Evolutionary conservation across 2,888 invertebrate species (phyloP).

Genomic region (Pyrgus malvae): DNA sequence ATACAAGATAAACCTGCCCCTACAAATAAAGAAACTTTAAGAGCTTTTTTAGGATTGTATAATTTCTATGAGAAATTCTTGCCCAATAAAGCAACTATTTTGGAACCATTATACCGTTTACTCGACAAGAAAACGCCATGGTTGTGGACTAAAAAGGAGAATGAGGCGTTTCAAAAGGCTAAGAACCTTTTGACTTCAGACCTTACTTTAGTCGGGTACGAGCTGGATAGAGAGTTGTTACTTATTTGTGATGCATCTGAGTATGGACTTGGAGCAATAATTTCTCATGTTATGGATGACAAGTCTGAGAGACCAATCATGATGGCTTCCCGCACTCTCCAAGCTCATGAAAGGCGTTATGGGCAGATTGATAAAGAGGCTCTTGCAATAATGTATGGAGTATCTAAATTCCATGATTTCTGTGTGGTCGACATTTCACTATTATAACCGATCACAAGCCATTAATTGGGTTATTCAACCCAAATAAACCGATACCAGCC

Average conservation of each 20-base stretch:
- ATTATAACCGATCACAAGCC: constrained; percentile 10
- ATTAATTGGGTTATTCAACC: background rate
- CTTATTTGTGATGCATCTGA: constrained; percentile 30
- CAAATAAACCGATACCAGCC: constrained; percentile 4
- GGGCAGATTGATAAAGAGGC: constrained; percentile 35
- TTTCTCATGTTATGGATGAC: constrained; percentile 32
- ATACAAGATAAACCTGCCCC: constrained; percentile 30
- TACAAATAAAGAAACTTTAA: constrained; percentile 9
- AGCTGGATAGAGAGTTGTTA: constrained; percentile 1
- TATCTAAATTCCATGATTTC: constrained; percentile 7
- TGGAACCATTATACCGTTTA: constrained; percentile 28
- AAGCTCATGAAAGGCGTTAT: constrained; percentile 33
- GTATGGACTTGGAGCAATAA: constrained; percentile 33
- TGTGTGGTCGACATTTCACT: constrained; percentile 2
- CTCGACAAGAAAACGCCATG: constrained; percentile 4
- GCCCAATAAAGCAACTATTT: constrained; percentile 24
- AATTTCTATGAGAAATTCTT: constrained; percentile 30
- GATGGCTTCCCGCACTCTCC: constrained; percentile 35
- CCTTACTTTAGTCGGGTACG: constrained; percentile 17
- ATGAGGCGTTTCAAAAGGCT: constrained; percentile 7
- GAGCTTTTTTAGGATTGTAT: constrained; percentile 27
- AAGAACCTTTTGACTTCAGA: constrained; percentile 22
- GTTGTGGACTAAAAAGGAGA: constrained; percentile 4
- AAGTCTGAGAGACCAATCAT: constrained; percentile 31
- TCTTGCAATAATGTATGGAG: constrained; percentile 16